These are phyloP conservation scores for Agrilus biguttatus DNA, from an alignment of 2,888 invertebrate species.

Conservation along the genomic window DNA sequence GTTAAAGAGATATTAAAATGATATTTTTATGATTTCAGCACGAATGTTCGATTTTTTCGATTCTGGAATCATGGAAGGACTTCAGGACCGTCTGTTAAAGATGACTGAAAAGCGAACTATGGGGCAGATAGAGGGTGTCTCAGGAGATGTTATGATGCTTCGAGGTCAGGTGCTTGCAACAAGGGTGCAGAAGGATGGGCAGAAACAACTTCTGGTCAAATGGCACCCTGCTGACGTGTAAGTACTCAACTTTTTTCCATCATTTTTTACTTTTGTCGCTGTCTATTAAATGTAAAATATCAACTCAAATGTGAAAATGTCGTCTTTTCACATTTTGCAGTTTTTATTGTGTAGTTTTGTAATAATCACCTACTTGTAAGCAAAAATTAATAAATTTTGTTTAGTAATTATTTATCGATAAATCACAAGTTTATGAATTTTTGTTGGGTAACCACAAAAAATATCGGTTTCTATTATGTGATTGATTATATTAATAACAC, in stretches of 20 bases:
- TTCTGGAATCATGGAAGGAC: conserved; percentile 80
- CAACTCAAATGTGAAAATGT: too few relatives aligned
- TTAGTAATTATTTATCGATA: too few relatives aligned
- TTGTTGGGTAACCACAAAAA: too few relatives aligned
- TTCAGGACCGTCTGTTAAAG: conserved; percentile 63
- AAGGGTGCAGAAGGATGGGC: conserved; percentile 48
- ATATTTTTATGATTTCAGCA: conserved; percentile 42
- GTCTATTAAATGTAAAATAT: too few relatives aligned
- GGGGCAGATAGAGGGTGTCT: conserved; percentile 43
- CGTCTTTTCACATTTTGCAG: too few relatives aligned
- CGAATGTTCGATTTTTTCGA: conserved; percentile 92
- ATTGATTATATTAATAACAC: too few relatives aligned
- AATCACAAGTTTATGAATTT: too few relatives aligned
- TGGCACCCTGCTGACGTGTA: conserved; percentile 81
- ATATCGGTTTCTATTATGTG: too few relatives aligned
- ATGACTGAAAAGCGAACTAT: conserved; percentile 43
- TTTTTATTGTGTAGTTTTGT: too few relatives aligned
- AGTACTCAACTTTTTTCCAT: conserved; percentile 31
- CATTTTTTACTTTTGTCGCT: neutral
- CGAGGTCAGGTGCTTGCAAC: conserved; percentile 54
- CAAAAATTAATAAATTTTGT: too few relatives aligned
- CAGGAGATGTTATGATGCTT: conserved; percentile 54
- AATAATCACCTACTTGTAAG: too few relatives aligned
- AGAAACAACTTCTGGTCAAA: conserved; percentile 51
- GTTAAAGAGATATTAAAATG: conserved; percentile 9